phyloP scores from a whole-genome alignment of 2,797 vertebrate species.

The Aplochiton taeniatus region DNA sequence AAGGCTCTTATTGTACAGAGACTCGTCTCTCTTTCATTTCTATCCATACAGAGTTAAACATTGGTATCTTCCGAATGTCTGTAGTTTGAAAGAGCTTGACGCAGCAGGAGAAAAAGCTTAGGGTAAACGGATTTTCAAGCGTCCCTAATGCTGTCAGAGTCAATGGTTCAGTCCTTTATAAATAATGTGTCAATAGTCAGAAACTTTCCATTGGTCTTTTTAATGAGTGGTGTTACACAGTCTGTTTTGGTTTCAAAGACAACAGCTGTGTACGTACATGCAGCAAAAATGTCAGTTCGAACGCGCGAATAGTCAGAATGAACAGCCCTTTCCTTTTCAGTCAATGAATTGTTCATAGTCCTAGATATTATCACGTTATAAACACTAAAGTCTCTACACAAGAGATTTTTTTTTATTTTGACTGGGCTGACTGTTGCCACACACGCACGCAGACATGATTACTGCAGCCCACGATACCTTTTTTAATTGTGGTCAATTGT shows the following conservation, averaged over 20 bases:
- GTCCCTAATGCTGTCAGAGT: neutral
- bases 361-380: too few species aligned
- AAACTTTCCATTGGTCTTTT: conserved; percentile 34
- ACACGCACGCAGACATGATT: too few species aligned
- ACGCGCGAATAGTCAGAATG: conserved; percentile 1
- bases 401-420: too few species aligned
- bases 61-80: too few species aligned
- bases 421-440: too few species aligned
- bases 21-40: too few species aligned
- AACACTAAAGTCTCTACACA: too few species aligned
- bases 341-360: neutral
- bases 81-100: neutral
- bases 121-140: neutral
- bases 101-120: neutral
- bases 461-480: too few species aligned
- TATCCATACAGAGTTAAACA: too few species aligned
- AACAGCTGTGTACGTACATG: conserved; percentile 17
- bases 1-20: too few species aligned
- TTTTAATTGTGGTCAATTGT: too few species aligned
- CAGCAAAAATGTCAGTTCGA: neutral
- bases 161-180: conserved; percentile 2
- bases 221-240: conserved; percentile 8
- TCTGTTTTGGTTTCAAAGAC: conserved; percentile 49
- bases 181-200: neutral
- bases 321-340: neutral